phyloP scores from a whole-genome alignment of 2,113 vertebrate species.

The Lophura nycthemera region DNA sequence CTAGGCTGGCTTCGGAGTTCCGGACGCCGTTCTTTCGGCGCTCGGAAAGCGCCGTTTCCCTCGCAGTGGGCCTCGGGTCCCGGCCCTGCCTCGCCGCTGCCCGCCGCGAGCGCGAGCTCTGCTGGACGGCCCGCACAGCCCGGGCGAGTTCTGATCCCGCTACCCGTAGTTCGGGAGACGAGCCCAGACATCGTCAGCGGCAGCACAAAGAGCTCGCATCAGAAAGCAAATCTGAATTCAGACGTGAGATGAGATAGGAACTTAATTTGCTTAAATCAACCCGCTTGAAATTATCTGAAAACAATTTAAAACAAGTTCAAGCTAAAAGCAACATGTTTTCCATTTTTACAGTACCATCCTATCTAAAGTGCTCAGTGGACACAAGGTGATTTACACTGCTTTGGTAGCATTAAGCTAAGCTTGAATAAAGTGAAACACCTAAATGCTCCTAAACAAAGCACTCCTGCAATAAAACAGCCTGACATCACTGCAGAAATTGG shows the following conservation, averaged over 20 bases:
- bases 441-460: neutral
- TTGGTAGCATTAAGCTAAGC: neutral
- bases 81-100: neutral
- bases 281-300: neutral
- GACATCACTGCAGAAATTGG: neutral
- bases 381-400: neutral
- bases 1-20: rapidly evolving
- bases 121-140: rapidly evolving
- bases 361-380: neutral
- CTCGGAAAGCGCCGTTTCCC: neutral
- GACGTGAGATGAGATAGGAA: neutral
- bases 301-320: neutral
- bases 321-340: neutral
- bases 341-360: neutral
- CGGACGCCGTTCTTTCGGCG: neutral
- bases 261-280: neutral
- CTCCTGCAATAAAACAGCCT: neutral
- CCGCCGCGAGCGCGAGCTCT: neutral
- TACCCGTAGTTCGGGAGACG: rapidly evolving
- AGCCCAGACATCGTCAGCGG: neutral
- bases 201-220: neutral
- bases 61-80: too few relatives aligned
- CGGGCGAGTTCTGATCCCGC: rapidly evolving
- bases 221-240: neutral
- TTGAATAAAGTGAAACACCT: too few relatives aligned